These are phyloP conservation scores for Neosilurus hyrtlii DNA, from an alignment of 2,797 vertebrate genomes.

Conservation along the genomic window DNA sequence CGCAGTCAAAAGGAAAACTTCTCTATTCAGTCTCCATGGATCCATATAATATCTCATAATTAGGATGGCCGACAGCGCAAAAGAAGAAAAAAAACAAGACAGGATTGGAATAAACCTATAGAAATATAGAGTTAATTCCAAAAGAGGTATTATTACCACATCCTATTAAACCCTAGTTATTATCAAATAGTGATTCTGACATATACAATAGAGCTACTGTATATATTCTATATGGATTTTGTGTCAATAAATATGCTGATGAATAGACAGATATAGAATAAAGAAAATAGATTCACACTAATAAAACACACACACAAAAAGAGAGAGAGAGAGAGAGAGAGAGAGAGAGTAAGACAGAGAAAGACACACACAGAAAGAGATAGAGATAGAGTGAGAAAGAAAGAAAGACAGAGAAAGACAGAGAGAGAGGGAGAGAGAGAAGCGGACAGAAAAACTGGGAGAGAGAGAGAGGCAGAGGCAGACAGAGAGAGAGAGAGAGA, in stretches of 20 bases:
- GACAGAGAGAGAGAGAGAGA: too few species aligned
- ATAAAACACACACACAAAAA: neutral
- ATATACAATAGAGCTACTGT: neutral
- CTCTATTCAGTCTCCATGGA: constrained; percentile 14
- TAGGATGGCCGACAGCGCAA: neutral
- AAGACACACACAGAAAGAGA: neutral
- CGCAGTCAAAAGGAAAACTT: constrained; percentile 48
- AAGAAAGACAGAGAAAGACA: too few species aligned
- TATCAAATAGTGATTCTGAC: neutral
- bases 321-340: too few species aligned
- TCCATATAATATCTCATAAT: constrained; percentile 20
- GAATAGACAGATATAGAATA: neutral
- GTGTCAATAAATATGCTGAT: neutral
- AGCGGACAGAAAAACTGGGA: too few species aligned
- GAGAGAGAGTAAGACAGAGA: too few species aligned
- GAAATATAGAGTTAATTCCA: neutral
- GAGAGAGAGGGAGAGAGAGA: neutral
- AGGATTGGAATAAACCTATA: neutral
- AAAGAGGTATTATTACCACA: neutral
- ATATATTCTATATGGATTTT: neutral
- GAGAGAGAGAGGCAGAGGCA: too few species aligned
- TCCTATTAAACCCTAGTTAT: neutral
- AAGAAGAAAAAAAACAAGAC: neutral
- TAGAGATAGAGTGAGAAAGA: too few species aligned
- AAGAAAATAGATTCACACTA: neutral